Base-by-base conservation (phyloP, 2,113 vertebrate genomes). In the Cynopterus brachyotis region DNA sequence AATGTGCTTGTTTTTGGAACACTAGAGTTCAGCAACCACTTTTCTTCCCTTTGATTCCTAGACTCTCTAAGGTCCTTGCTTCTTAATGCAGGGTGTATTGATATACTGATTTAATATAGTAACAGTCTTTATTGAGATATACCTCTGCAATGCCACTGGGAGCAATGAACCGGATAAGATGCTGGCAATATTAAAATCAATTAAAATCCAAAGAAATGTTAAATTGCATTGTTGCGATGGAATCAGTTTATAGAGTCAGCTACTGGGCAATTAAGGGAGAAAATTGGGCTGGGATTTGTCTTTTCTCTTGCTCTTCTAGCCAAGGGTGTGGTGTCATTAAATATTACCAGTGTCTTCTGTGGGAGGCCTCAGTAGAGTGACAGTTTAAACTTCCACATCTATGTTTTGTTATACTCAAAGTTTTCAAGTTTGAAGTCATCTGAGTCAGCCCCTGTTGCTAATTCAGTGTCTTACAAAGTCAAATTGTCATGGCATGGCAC, bases 161-260 rank as follows among this genome's bases (percentile, higher is more conserved):
- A 62, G 87, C 9, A 9, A 73, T n/a, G 45, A 97, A 79, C 55
- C 72, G 92, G 89, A 16, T 76, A 97, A 97, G 94, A 97, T 16
- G 0, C 47, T 97, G 96, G 45, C 50, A 89, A 94, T 89, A 97
- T 97, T 98, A 96, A 97, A 98, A 98, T 97, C 57, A 95, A 97
- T 96, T 93, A 97, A 96, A 97, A 40, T n/a, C 72, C 76, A 19
- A 67, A 87, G 94, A 89, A 87, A 89, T 26, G 26, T 91, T 76
- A 93, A 91, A 45, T 82, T 94, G 57, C 76, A 88, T 88, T 88
- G 70, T 73, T 81, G 79, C 20, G 53, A 95, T 90, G 93, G 78
- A 50, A 96, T 95, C 95, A 95, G 80, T 94, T 89, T 94, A 6
- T 40, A 78, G 64, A 98, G 87, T 13, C 28, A 89, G 53, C 73